Evolutionary conservation across 2,113 vertebrate genomes (phyloP).

Genomic region (Chunga burmeisteri): DNA sequence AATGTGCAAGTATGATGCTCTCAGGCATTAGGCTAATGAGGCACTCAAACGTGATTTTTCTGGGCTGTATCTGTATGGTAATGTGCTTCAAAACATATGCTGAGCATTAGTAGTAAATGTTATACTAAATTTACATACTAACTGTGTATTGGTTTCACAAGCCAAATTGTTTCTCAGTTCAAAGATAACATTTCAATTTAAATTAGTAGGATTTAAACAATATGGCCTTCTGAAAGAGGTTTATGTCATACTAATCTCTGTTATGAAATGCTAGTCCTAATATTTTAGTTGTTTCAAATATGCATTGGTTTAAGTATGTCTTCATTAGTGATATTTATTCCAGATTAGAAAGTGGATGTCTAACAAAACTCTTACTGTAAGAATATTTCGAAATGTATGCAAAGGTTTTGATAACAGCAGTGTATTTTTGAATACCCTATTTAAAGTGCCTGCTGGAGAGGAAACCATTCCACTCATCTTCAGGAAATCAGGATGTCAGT

Average conservation of each 20-base stretch:
- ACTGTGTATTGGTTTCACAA: background rate
- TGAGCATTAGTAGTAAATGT: background rate
- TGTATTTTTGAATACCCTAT: background rate
- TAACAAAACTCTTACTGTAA: background rate
- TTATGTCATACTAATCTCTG: constrained; percentile 17
- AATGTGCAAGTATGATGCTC: background rate
- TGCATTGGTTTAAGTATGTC: background rate
- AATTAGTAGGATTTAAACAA: background rate
- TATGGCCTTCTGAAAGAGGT: background rate
- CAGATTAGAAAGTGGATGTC: background rate
- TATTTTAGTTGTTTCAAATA: constrained; percentile 13
- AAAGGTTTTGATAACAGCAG: background rate
- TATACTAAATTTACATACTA: background rate
- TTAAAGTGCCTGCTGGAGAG: constrained; percentile 26
- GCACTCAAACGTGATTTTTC: background rate
- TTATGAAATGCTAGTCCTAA: constrained; percentile 37
- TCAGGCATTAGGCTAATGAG: background rate
- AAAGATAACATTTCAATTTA: background rate
- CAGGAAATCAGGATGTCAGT: background rate
- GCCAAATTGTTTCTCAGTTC: background rate
- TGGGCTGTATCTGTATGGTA: background rate
- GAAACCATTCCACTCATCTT: background rate
- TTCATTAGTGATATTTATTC: constrained; percentile 12
- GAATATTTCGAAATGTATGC: constrained; percentile 15
- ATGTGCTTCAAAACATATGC: background rate